Conservation (phyloP, 2,113 vertebrate genomes). For the Neoarius graeffei region DNA sequence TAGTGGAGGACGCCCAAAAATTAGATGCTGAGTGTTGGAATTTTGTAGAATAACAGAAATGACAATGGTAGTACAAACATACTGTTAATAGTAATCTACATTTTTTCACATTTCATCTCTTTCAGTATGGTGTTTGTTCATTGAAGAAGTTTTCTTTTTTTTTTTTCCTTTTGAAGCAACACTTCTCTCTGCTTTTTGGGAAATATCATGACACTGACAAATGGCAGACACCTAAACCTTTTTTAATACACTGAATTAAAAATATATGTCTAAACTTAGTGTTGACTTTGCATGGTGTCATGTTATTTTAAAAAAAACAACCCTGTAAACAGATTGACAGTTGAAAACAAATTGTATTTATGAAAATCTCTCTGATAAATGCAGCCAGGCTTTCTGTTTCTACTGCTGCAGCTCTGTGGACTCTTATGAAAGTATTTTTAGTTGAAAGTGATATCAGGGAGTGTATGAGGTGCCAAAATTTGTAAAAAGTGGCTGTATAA, state of each 20-base stretch:
- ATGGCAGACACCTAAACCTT: constrained; percentile 34
- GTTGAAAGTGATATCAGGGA: constrained; percentile 71
- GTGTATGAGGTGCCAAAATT: constrained; percentile 65
- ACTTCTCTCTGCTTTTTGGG: constrained; percentile 17
- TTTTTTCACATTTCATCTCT: background rate
- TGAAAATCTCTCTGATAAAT: constrained; percentile 5
- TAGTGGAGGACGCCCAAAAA: background rate
- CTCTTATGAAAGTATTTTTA: constrained; percentile 67
- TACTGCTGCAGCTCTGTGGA: constrained; percentile 37
- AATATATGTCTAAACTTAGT: constrained; percentile 43
- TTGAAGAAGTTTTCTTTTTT: constrained; percentile 20
- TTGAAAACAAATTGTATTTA: constrained; percentile 25
- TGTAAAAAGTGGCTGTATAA: constrained; percentile 70
- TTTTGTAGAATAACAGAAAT: constrained; percentile 11
- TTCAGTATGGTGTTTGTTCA: background rate
- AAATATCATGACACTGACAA: constrained; percentile 49
- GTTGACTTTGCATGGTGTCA: constrained; percentile 30
- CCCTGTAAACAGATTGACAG: background rate
- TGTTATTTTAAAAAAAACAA: constrained; percentile 15
- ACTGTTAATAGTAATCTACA: background rate
- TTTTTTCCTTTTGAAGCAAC: constrained; percentile 6
- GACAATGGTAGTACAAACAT: background rate
- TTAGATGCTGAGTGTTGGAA: background rate
- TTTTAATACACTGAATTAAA: constrained; percentile 52
- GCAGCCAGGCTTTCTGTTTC: constrained; percentile 23